Base-by-base conservation (phyloP, 2,797 vertebrate genomes). In the Sphaeramia orbicularis region DNA sequence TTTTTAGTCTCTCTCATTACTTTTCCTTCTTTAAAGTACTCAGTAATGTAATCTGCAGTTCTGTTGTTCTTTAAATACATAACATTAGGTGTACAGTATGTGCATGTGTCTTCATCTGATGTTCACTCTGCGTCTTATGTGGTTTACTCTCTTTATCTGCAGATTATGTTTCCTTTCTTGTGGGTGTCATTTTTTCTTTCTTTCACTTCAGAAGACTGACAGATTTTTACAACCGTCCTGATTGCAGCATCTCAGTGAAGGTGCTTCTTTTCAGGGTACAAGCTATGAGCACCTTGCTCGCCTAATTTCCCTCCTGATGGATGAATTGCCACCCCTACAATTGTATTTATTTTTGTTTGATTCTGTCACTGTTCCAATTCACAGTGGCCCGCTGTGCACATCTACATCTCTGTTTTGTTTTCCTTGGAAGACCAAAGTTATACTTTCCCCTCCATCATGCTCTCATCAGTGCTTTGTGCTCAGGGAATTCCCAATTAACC, bases 401-500 rank as follows among this genome's bases (percentile, higher is more conserved):
- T 89, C 83, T 82, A 80, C 84, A 83, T 84, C 81, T 81, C 71
- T 0, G 53, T 56, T 75, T 66, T 93, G 90, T 91, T 93, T 92
- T 92, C 70, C 71, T 92, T 93, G 92, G 90, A 93, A 59, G 49
- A 48, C 53, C 0, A 11, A 42, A 55, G 72, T 65, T 75, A 88
- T 87, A 88, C 73, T 85, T 89, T 85, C 71, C 83, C 65, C 71
- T 84, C 78, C 76, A 73, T 81, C 84, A 82, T 80, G 75, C 86
- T 87, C 80, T 88, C 89, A 85, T 88, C 86, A 83, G 82, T 10
- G 74, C 76, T 72, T 30, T 15, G 53, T 71, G 87, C 72, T 78
- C 40, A 81, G 93, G 91, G 92, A 90, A 91, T 91, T 92, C 89
- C 90, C 91, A 89, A 90, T 93, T 89, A 92, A 86, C 64, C 80